Evolutionary conservation across 2,113 vertebrate species (phyloP).

Genomic region (Dolichallabes microphthalmus): DNA sequence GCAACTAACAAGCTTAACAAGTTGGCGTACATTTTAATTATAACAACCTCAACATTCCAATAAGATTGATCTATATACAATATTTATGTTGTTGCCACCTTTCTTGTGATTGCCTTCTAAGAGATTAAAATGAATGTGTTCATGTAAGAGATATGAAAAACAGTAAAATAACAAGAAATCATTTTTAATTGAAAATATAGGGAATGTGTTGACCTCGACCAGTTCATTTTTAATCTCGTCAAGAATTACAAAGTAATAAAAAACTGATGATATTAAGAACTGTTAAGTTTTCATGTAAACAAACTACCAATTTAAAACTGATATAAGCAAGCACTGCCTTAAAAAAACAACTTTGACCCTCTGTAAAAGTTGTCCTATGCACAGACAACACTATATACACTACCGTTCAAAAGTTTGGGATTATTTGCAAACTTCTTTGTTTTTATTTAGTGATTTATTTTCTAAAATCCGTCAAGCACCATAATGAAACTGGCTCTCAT

Average conservation of each 20-base stretch:
- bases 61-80: not conserved
- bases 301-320: not conserved
- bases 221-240: not conserved
- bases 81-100: not conserved
- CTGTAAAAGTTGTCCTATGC: not conserved
- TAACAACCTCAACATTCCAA: not conserved
- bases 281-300: not conserved
- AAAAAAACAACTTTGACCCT: not conserved
- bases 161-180: not conserved
- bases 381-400: too few species aligned
- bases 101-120: not conserved
- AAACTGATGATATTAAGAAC: not conserved
- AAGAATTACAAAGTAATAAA: not conserved
- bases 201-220: not conserved
- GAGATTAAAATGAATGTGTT: not conserved
- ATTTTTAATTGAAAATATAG: not conserved
- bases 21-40: not conserved
- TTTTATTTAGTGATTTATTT: too few species aligned
- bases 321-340: not conserved
- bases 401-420: too few species aligned
- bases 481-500: too few species aligned
- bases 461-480: too few species aligned
- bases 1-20: not conserved
- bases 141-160: not conserved
- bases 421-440: too few species aligned